Base-by-base conservation (phyloP, 2,113 vertebrate genomes). In the Thinocorus orbignyianus region DNA sequence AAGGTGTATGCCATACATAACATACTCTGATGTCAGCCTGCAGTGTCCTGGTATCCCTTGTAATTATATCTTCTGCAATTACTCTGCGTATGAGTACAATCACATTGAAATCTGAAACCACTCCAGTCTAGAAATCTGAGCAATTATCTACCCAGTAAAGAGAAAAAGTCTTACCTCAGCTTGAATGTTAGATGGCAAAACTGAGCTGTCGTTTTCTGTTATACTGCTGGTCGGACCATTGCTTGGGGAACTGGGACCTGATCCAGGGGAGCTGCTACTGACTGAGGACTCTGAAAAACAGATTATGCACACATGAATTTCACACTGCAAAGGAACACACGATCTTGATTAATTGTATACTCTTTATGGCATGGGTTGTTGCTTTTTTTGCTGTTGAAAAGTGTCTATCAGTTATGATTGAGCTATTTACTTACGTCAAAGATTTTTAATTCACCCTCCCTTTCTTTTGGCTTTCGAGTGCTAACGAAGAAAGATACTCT, bases 181-280 rank as follows among this genome's bases (percentile, higher is more conserved):
- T 91, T 98, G 99, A 97, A 98, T 98, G 86, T 97, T 98, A 46
- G 98, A 97, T 78, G 98, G 98, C 95, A 99, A 97, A 92, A 98
- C 98, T 2, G 99, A 98, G 81, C 98, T 98, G 95, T 99, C 99
- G 31, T 98, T 99, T 97, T 99, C 99, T 94, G 98, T 96, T 94
- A 98, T 97, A 93, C 98, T 98, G 97, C 98, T 98, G 98, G 98
- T 98, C 15, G 98, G 99, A 80, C 98, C 99, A 85, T 99, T 99
- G 90, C 98, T 99, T 92, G 99, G 99, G 86, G 99, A 99, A 97
- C 99, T 99, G 93, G 99, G 99, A 86, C 99, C 99, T 41, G 99
- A 99, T 65, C 98, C 99, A 83, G 99, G 99, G 88, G 99, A 99
- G 95, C 98, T 98, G 98, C 98, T 99, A 90, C 99, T 99, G 94